Base-by-base conservation (phyloP, 2,888 invertebrate genomes). In the Spilarctia lutea region DNA sequence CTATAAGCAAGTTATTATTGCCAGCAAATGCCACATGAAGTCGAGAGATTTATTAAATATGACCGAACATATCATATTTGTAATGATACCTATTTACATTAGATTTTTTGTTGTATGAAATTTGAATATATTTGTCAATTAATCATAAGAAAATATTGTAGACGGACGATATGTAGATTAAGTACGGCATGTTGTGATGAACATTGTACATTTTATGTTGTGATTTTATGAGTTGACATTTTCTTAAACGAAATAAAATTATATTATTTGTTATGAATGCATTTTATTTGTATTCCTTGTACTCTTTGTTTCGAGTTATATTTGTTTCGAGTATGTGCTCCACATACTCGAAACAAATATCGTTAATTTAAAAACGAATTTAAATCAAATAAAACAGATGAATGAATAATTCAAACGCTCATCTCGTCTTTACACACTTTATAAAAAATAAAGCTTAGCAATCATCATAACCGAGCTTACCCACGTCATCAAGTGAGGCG, bases 11-110 rank as follows among this genome's bases (percentile, higher is more conserved):
- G 27, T 35, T 30, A 68, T n/a, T 74, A 70, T 68, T 71, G 71
- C 73, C 72, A 24, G 60, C 71, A 63, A 63, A 30, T 63, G 63
- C n/a, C 68, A 68, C 56, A 56, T 24, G 52, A 52, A 83, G 78
- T 83, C 79, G 87, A 88, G 87, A 88, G 85, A 89, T 79, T 77
- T 83, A 82, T 81, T 79, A n/a, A 86, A 88, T 89, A 87, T 90
- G 88, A 90, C 89, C 80, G 85, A 86, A 92, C 93, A 93, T 94
- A 93, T 93, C 93, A 91, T 90, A 89, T 88, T 81, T 88, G 87
- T 86, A 84, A 86, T 84, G 81, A 81, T 75, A 69, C 33, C 45
- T 60, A 48, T 72, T 80, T 81, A 85, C 72, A 75, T 76, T 75
- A 75, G 78, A 79, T 76, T 79, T 78, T 83, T 73, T 82, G 81